Percentiles rank a stretch among this genome's conserved stretches.
Conservation (phyloP, 2,797 vertebrate species). For the Acanthopagrus latus region DNA sequence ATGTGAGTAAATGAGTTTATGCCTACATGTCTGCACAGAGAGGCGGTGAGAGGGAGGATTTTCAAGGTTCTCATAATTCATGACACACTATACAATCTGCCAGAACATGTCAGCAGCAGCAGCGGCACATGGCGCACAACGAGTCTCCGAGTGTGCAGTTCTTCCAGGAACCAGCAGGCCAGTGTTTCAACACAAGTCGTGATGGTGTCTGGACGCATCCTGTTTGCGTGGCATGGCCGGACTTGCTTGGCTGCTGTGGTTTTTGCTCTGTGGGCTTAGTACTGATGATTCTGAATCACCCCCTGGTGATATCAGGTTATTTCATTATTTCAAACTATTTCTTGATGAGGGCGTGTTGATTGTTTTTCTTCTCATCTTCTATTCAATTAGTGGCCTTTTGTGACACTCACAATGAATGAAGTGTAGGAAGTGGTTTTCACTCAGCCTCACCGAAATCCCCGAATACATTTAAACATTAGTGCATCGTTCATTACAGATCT, state of each 20-base stretch:
- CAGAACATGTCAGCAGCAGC: slow-evolving; percentile 48
- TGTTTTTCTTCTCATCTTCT: neutral
- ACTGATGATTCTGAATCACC: slow-evolving; percentile 3
- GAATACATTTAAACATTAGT: neutral
- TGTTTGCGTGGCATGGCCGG: slow-evolving; percentile 17
- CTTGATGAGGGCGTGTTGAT: neutral
- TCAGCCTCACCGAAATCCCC: neutral
- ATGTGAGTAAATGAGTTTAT: slow-evolving; percentile 15
- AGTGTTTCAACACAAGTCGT: slow-evolving; percentile 27
- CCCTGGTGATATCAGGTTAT: neutral
- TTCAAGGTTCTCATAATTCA: slow-evolving; percentile 40
- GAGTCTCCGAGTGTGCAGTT: neutral
- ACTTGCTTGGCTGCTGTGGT: slow-evolving; percentile 4
- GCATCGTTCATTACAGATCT: slow-evolving; percentile 10
- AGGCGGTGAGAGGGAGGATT: too few relatives aligned
- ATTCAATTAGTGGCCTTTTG: neutral
- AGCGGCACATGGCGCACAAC: slow-evolving; percentile 39
- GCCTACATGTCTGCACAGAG: slow-evolving; percentile 1
- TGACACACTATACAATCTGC: slow-evolving; percentile 43
- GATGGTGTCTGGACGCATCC: slow-evolving; percentile 19
- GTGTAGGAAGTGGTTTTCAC: neutral
- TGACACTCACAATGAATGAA: neutral
- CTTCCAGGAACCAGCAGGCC: slow-evolving; percentile 48
- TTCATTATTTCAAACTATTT: too few relatives aligned
- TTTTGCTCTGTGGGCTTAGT: slow-evolving; percentile 2